These are phyloP conservation scores for Dryocosmus kuriphilus DNA, from an alignment of 2,888 invertebrate species.

Conservation along the genomic window DNA sequence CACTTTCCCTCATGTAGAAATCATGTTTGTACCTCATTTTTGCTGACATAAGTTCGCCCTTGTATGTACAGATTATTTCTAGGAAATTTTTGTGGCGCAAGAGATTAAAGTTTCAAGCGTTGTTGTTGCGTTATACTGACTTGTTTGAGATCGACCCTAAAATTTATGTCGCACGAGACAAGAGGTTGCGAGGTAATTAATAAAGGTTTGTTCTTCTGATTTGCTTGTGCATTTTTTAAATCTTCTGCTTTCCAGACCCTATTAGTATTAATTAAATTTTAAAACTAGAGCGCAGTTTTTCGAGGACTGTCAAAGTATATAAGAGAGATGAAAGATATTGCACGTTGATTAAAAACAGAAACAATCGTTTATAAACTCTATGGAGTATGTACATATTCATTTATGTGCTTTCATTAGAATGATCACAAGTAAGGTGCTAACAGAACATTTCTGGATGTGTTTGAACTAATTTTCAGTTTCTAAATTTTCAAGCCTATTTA, in stretches of 20 bases:
- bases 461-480: constrained; percentile 13
- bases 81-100: constrained; percentile 28
- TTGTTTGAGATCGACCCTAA: constrained; percentile 3
- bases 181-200: constrained; percentile 15
- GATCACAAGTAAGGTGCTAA: background rate
- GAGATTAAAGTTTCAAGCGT: constrained; percentile 1
- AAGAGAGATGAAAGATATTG: background rate
- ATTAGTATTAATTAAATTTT: background rate
- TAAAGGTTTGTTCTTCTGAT: constrained; percentile 34
- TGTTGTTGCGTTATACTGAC: constrained; percentile 30
- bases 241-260: background rate
- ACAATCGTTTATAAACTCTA: constrained; percentile 24
- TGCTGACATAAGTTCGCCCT: constrained; percentile 18
- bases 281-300: background rate
- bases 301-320: background rate
- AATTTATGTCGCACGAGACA: constrained; percentile 2
- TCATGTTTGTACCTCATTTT: constrained; percentile 46
- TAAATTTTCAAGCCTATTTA: constrained; percentile 29
- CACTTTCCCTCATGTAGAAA: constrained; percentile 17
- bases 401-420: background rate
- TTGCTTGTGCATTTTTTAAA: background rate
- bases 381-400: background rate
- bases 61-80: constrained; percentile 29
- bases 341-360: constrained; percentile 18
- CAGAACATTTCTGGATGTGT: background rate